Conservation (phyloP, 2,113 vertebrate species). For the Plecturocebus donacophilus region DNA sequence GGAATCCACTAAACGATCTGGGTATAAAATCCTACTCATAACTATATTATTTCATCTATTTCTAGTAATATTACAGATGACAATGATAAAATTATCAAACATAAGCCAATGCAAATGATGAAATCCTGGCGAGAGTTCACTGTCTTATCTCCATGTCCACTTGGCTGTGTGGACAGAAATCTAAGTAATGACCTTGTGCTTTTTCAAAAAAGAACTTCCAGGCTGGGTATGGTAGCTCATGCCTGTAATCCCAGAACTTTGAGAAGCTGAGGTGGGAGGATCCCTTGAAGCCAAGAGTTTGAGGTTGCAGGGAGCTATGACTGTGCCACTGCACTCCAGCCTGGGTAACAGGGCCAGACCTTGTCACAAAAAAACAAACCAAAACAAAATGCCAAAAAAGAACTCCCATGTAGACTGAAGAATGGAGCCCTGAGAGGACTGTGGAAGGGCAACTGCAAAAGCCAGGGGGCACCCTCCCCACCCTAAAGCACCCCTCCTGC, state of each 20-base stretch:
- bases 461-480: too few relatives aligned
- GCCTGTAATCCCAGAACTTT: too few relatives aligned
- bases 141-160: background rate
- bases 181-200: background rate
- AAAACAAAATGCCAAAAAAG: background rate
- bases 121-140: background rate
- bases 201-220: background rate
- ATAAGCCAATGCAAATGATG: background rate
- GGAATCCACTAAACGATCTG: background rate
- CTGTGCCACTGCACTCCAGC: too few relatives aligned
- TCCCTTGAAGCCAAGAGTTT: too few relatives aligned
- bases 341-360: too few relatives aligned
- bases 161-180: background rate
- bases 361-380: too few relatives aligned
- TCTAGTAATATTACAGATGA: background rate
- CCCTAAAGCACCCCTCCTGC: background rate
- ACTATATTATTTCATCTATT: background rate
- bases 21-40: background rate
- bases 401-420: background rate
- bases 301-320: too few relatives aligned
- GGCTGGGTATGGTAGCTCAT: too few relatives aligned
- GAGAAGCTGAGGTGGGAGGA: too few relatives aligned
- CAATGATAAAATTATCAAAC: background rate
- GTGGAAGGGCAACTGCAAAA: background rate
- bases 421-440: background rate